Evolutionary conservation across 2,113 vertebrate genomes (phyloP).

Genomic region (Chamaea fasciata): DNA sequence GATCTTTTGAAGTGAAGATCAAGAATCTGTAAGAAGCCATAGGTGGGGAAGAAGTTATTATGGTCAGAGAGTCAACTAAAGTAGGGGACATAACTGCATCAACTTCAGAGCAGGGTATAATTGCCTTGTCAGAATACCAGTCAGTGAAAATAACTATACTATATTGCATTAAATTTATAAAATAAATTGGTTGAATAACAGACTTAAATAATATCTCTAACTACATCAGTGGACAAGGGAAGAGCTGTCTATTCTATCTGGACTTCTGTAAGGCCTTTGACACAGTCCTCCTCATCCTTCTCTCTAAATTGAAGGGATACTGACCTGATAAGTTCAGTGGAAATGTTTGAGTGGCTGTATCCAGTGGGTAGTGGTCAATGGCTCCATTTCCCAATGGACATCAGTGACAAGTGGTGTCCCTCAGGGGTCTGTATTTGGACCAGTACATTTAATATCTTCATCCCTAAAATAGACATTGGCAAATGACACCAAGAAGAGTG

Average conservation of each 20-base stretch:
- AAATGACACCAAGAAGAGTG: not conserved
- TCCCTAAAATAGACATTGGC: no score
- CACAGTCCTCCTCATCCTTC: not conserved
- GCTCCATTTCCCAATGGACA: not conserved
- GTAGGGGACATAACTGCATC: not conserved
- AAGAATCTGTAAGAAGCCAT: not conserved
- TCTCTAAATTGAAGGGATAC: not conserved
- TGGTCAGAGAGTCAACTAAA: not conserved
- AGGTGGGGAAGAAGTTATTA: not conserved
- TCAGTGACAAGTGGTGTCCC: not conserved
- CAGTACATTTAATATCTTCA: not conserved
- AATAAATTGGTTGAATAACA: not conserved
- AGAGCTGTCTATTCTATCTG: not conserved
- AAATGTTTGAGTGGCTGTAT: not conserved
- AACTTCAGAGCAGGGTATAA: not conserved
- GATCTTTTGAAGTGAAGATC: not conserved
- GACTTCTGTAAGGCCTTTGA: not conserved
- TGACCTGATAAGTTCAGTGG: not conserved
- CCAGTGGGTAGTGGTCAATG: not conserved
- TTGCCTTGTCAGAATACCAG: not conserved
- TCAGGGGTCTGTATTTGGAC: not conserved
- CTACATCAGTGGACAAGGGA: not conserved
- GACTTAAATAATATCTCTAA: not conserved
- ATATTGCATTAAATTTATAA: not conserved
- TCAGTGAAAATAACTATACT: not conserved